Percentiles rank a stretch among this genome's conserved stretches.
These are phyloP conservation scores for Cryptophagus acutangulus DNA, from an alignment of 2,888 invertebrate genomes.

Conservation along the genomic window DNA sequence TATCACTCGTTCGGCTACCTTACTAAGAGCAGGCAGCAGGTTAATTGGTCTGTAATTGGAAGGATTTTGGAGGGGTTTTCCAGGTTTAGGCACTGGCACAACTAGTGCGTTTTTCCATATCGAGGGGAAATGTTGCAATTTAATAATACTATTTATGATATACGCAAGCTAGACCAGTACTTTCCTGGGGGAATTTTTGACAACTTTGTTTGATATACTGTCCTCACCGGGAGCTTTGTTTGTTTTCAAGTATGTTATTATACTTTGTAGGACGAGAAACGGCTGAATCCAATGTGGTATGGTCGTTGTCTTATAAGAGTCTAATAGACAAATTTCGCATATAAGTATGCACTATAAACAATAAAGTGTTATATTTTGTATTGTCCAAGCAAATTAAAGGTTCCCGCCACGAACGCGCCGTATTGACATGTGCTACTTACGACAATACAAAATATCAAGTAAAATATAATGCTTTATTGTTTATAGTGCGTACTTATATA, in stretches of 20 bases:
- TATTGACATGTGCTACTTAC: no score
- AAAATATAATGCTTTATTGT: no score
- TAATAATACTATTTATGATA: constrained; percentile 14
- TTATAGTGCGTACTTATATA: no score
- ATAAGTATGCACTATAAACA: no score
- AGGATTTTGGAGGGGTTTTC: constrained; percentile 13
- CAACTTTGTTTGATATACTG: constrained; percentile 5
- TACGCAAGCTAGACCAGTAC: constrained; percentile 8
- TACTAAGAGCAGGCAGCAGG: constrained; percentile 15
- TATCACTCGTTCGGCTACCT: constrained; percentile 18
- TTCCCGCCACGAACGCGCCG: no score
- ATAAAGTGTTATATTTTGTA: no score
- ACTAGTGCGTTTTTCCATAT: constrained; percentile 17
- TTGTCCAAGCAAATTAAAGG: no score
- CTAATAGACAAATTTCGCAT: no score
- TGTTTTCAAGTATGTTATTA: not conserved
- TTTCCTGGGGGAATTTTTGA: constrained; percentile 9
- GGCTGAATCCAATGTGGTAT: no score
- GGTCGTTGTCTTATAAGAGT: no score
- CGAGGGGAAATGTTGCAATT: constrained; percentile 11
- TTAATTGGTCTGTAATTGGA: constrained; percentile 19
- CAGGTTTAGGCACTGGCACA: constrained; percentile 15
- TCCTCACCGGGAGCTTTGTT: constrained; percentile 13
- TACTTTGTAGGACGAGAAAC: no score
- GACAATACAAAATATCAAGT: no score